Percentiles rank a stretch among this genome's conserved stretches.
These are phyloP conservation scores for Nesometra sesokonis DNA, from an alignment of 35 echinoderm and acorn worm species.

Conservation along the genomic window DNA sequence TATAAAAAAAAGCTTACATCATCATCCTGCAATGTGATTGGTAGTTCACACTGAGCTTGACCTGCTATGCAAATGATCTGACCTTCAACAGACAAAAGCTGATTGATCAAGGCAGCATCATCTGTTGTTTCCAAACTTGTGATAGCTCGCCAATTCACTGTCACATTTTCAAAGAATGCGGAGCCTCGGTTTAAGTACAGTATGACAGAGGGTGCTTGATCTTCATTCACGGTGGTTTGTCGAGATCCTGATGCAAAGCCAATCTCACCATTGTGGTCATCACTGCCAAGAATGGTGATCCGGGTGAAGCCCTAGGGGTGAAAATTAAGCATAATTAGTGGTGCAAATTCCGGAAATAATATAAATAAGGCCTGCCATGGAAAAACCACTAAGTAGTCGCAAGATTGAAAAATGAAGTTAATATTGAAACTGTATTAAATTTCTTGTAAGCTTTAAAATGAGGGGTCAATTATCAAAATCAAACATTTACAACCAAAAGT, in stretches of 20 bases:
- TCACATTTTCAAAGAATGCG: conserved; percentile 90
- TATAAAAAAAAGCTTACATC: conserved; percentile 38
- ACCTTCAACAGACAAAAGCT: conserved; percentile 41
- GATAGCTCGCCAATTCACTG: conserved; percentile 75
- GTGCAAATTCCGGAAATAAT: too few species aligned
- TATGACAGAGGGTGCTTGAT: conserved; percentile 29
- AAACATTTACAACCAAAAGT: too few species aligned
- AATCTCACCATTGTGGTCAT: conserved; percentile 87
- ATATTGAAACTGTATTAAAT: too few species aligned
- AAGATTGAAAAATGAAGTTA: too few species aligned
- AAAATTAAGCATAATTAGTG: neutral
- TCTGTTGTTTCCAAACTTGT: conserved; percentile 32
- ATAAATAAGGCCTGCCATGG: too few species aligned
- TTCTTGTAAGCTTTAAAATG: too few species aligned
- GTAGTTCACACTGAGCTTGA: conserved; percentile 45
- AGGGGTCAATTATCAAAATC: too few species aligned
- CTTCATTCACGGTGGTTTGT: conserved; percentile 54
- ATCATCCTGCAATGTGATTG: conserved; percentile 58
- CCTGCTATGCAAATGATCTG: conserved; percentile 37
- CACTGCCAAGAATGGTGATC: conserved; percentile 67
- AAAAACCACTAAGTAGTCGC: too few species aligned
- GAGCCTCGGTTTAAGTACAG: conserved; percentile 60
- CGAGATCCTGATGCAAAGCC: conserved; percentile 49
- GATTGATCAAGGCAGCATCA: conserved; percentile 31
- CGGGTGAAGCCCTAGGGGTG: conserved; percentile 54